A percentile compares a stretch with the other conserved stretches of the same genome.
These are phyloP conservation scores for Menura novaehollandiae DNA, from an alignment of 2,113 vertebrate genomes.

Conservation along the genomic window DNA sequence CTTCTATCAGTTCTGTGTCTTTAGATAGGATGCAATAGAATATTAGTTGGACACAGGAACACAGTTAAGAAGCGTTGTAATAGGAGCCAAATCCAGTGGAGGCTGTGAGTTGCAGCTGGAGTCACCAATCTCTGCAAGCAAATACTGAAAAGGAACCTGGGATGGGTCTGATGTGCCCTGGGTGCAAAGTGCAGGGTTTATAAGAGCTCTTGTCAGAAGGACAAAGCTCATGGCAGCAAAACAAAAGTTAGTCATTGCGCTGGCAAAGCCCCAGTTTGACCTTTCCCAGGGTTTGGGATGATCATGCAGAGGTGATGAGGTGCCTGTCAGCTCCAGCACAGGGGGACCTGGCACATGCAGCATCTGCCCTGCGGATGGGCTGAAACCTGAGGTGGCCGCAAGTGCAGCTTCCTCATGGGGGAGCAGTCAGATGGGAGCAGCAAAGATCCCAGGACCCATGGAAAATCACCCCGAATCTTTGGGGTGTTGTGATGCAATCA, in stretches of 20 bases:
- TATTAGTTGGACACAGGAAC: neutral
- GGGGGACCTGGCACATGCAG: rapidly evolving
- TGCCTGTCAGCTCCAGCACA: neutral
- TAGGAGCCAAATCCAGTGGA: neutral
- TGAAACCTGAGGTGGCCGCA: neutral
- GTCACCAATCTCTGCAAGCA: neutral
- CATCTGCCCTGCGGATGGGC: rapidly evolving
- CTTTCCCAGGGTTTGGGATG: neutral
- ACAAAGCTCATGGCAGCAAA: neutral
- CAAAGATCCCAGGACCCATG: neutral
- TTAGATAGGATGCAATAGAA: neutral
- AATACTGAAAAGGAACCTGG: neutral
- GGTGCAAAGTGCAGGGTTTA: neutral
- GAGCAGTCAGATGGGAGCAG: neutral
- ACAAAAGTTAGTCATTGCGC: neutral
- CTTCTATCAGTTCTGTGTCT: neutral
- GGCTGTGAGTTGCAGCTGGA: neutral
- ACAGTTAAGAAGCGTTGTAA: neutral
- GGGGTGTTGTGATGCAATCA: neutral
- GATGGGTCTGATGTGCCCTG: neutral
- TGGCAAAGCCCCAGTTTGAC: neutral
- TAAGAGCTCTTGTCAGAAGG: neutral
- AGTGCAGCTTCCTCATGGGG: neutral
- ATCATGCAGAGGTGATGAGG: neutral
- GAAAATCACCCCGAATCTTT: neutral